These are phyloP conservation scores for Hippocampus kuda DNA, from an alignment of 2,797 vertebrate species.

Conservation along the genomic window DNA sequence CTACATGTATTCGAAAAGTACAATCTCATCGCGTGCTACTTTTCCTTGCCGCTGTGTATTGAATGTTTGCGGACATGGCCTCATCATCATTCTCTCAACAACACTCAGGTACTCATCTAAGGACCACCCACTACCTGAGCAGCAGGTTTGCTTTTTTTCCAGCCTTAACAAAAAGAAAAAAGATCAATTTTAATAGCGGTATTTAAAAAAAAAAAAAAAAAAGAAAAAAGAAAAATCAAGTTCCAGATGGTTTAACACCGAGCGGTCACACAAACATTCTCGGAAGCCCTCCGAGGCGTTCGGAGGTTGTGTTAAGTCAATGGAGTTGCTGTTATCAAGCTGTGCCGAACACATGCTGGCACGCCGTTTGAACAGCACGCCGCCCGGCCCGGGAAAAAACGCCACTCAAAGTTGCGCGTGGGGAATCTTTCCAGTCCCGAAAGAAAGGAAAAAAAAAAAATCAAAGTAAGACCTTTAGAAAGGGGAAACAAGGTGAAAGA, in stretches of 20 bases:
- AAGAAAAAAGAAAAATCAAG: not conserved
- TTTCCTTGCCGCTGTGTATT: too few species aligned
- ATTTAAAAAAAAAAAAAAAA: not conserved
- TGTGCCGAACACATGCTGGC: constrained; percentile 31
- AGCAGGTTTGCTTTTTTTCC: not conserved
- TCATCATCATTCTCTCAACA: not conserved
- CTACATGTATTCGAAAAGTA: too few species aligned
- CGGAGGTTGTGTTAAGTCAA: constrained; percentile 22
- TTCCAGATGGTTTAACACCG: constrained; percentile 3
- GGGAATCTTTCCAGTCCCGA: not conserved
- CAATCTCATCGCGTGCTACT: too few species aligned
- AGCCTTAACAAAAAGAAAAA: not conserved
- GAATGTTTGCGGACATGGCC: not conserved
- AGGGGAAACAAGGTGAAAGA: not conserved
- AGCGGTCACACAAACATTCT: constrained; percentile 5
- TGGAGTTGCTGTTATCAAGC: constrained; percentile 33
- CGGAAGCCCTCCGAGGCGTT: constrained; percentile 20
- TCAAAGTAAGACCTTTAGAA: not conserved
- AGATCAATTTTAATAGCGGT: constrained; percentile 1
- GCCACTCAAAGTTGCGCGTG: not conserved
- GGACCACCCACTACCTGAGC: not conserved
- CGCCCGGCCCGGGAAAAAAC: not conserved
- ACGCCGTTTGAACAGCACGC: constrained; percentile 8
- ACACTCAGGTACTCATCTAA: not conserved
- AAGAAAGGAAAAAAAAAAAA: too few species aligned